A percentile compares a stretch with the other conserved stretches of the same genome.
phyloP scores from a whole-genome alignment of 2,888 invertebrate genomes.

The Leptinotarsa haldemani region DNA sequence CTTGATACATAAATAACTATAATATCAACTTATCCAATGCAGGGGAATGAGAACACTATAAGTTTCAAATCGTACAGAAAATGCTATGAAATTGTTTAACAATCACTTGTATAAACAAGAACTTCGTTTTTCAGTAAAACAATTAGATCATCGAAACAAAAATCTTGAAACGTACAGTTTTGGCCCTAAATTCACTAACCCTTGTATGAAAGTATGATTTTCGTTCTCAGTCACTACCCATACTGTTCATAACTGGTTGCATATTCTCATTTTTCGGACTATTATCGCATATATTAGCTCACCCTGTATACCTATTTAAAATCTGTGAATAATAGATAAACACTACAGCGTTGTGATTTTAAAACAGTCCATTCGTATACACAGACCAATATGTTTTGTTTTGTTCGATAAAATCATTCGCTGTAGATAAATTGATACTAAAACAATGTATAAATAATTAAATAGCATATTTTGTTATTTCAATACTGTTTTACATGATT shows the following conservation, averaged over 20 bases:
- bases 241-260: background rate
- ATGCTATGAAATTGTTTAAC: too few relatives aligned
- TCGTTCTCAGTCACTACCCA: too few relatives aligned
- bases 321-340: constrained; percentile 53
- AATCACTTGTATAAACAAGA: too few relatives aligned
- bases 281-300: background rate
- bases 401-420: constrained; percentile 46
- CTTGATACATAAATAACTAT: too few relatives aligned
- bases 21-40: too few relatives aligned
- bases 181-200: too few relatives aligned
- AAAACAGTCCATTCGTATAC: constrained; percentile 53
- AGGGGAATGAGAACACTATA: too few relatives aligned
- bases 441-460: constrained; percentile 40
- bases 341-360: constrained; percentile 55
- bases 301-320: constrained; percentile 39
- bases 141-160: too few relatives aligned
- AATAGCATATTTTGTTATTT: constrained; percentile 15
- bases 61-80: too few relatives aligned
- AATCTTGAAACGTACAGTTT: too few relatives aligned
- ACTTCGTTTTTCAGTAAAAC: too few relatives aligned
- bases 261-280: background rate
- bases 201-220: too few relatives aligned
- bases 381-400: constrained; percentile 54
- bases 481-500: constrained; percentile 26
- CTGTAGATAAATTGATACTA: constrained; percentile 43